Evolutionary conservation across 2,888 invertebrate genomes (phyloP), one percentile per base, ranked within the genome.

Genomic region (Pinctada fucata): DNA sequence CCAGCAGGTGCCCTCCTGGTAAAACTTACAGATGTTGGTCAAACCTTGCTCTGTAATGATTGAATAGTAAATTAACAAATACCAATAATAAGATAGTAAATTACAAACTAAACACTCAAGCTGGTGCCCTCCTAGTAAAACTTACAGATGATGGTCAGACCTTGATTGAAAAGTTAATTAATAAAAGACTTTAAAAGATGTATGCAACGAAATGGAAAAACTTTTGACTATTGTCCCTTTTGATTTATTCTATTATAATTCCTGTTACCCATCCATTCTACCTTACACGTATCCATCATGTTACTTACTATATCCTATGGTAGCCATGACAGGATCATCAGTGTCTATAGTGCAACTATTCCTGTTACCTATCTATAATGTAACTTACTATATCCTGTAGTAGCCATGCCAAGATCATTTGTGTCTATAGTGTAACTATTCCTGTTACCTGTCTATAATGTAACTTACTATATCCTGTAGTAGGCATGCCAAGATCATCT

Each of bases 391-490:
- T 90, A 89, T 69, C 92, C 91, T 6, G 88, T 83, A 3, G 90
- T 83, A 8, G 92, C 92, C 50, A 92, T 90, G 10, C 90, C 91
- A 16, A 90, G 85, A 83, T 93, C 92, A 77, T 91, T 91, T 3
- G 86, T 80, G 79, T 92, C 89, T 2, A 92, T 87, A 16, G 86
- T 85, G 85, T 92, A 92, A 68, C 88, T 90, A 87, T 93, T 92
- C 64, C 91, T 81, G 3, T 85, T 76, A 1, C 90, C 90, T 49
- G 86, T 79, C 77, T 84, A 91, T 78, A 31, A 31, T 31, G 31
- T 31, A 1, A 31, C n/a, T n/a, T n/a, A n/a, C 1, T 31, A 31
- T 31, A 31, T 31, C 31, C 31, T 31, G 31, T 31, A 31, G 31
- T 31, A 31, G 31, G 0, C 31, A 31, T 31, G 31, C 31, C 31